A percentile compares a stretch with the other conserved stretches of the same genome.
These are phyloP conservation scores for Heterotis niloticus DNA, from an alignment of 2,113 vertebrate genomes.

Conservation along the genomic window DNA sequence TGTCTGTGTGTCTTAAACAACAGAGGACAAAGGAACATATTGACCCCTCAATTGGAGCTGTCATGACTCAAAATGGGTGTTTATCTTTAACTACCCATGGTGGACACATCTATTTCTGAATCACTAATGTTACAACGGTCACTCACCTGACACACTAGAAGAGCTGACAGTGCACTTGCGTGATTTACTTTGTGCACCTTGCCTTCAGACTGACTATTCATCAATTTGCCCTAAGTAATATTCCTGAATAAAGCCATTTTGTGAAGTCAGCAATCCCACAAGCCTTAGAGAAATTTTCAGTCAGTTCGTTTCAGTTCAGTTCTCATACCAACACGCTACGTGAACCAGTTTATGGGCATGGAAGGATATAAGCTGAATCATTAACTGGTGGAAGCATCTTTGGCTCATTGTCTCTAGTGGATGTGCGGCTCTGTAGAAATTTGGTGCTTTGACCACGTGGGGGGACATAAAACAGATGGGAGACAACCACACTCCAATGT, in stretches of 20 bases:
- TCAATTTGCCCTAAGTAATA: neutral
- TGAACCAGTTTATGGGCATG: neutral
- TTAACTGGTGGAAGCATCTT: neutral
- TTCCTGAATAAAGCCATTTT: conserved; percentile 1
- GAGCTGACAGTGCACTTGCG: no score
- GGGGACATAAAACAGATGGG: neutral
- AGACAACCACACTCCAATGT: neutral
- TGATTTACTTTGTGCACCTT: neutral
- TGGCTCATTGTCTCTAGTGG: neutral
- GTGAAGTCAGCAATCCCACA: neutral
- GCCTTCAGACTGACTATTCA: conserved; percentile 4
- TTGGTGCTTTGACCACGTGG: neutral
- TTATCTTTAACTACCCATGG: no score
- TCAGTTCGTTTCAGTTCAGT: no score
- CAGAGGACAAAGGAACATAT: no score
- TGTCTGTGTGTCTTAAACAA: no score
- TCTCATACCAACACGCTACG: neutral
- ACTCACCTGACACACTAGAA: no score
- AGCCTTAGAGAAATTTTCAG: neutral
- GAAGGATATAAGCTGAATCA: neutral
- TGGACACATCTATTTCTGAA: no score
- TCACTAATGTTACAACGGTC: no score
- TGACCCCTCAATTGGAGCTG: no score
- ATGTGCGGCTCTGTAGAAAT: neutral
- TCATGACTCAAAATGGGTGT: no score